These are phyloP conservation scores for Lysiphlebus fabarum DNA, from an alignment of 1,140 invertebrate species.

Conservation along the genomic window DNA sequence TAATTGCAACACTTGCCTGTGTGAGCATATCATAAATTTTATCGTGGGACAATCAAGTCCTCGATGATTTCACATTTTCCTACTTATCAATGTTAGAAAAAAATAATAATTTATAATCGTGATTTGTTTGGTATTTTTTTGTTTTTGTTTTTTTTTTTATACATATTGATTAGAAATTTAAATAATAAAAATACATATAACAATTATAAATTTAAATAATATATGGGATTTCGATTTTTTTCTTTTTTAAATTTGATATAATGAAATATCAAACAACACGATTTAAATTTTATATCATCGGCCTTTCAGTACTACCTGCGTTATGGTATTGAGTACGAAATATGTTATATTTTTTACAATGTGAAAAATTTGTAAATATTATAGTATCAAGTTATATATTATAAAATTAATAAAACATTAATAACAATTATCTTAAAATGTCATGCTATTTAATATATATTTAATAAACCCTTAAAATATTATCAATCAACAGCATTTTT, in stretches of 20 bases:
- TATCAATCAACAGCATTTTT: too few species aligned
- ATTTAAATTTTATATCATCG: conserved; percentile 52
- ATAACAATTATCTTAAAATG: conserved; percentile 17
- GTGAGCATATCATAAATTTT: conserved; percentile 37
- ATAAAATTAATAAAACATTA: conserved; percentile 39
- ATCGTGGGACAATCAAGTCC: not conserved
- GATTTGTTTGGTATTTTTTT: too few species aligned
- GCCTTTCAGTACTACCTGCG: conserved; percentile 54
- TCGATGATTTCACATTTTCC: not conserved
- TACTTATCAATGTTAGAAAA: conserved; percentile 8
- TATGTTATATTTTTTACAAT: conserved; percentile 57
- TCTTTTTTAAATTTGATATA: not conserved
- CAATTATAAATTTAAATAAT: conserved; percentile 11
- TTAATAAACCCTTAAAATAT: too few species aligned
- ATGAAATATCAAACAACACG: conserved; percentile 41
- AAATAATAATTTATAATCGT: too few species aligned
- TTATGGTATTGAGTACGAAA: conserved; percentile 53
- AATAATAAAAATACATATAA: conserved; percentile 30
- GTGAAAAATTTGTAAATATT: conserved; percentile 54
- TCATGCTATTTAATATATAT: not conserved
- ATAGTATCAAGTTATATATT: conserved; percentile 49
- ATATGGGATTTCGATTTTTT: not conserved
- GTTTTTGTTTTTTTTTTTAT: not conserved
- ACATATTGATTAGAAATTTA: not conserved
- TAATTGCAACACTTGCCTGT: conserved; percentile 27